Conservation (phyloP, 2,113 vertebrate species). For the Trichomycterus rosablanca region DNA sequence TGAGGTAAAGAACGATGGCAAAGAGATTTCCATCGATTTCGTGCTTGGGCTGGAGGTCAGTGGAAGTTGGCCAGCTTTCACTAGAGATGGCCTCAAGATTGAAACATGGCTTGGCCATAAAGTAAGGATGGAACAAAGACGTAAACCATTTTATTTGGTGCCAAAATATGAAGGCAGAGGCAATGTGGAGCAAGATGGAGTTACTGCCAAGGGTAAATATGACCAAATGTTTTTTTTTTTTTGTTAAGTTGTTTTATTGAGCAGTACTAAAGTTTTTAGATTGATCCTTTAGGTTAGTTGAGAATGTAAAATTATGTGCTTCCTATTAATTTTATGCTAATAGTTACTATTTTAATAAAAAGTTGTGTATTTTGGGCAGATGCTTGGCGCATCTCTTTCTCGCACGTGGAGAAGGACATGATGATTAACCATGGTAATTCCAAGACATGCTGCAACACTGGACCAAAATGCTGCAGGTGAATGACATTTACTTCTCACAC, state of each 20-base stretch:
- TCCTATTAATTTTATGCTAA: too few species aligned
- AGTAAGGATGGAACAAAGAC: constrained; percentile 44
- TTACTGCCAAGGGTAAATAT: constrained; percentile 52
- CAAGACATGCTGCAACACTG: constrained; percentile 70
- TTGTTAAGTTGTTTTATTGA: not conserved
- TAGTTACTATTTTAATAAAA: not conserved
- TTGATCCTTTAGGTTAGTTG: too few species aligned
- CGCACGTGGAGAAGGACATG: constrained; percentile 68
- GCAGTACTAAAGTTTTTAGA: too few species aligned
- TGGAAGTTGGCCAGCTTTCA: constrained; percentile 66
- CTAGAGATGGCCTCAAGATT: constrained; percentile 61
- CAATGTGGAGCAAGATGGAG: constrained; percentile 38
- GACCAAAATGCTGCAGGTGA: constrained; percentile 68
- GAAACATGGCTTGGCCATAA: constrained; percentile 73
- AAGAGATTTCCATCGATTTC: constrained; percentile 75
- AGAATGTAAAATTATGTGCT: too few species aligned
- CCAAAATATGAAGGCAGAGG: constrained; percentile 73
- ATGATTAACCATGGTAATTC: constrained; percentile 66
- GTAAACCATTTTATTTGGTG: constrained; percentile 65
- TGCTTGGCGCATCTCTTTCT: constrained; percentile 72
- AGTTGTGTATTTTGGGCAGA: constrained; percentile 53
- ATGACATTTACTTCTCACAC: not conserved
- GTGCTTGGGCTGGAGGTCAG: constrained; percentile 68
- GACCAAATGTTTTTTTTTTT: not conserved
- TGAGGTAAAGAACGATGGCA: constrained; percentile 30